Conservation (phyloP, 2,113 vertebrate species). For the Ctenomys sociabilis region DNA sequence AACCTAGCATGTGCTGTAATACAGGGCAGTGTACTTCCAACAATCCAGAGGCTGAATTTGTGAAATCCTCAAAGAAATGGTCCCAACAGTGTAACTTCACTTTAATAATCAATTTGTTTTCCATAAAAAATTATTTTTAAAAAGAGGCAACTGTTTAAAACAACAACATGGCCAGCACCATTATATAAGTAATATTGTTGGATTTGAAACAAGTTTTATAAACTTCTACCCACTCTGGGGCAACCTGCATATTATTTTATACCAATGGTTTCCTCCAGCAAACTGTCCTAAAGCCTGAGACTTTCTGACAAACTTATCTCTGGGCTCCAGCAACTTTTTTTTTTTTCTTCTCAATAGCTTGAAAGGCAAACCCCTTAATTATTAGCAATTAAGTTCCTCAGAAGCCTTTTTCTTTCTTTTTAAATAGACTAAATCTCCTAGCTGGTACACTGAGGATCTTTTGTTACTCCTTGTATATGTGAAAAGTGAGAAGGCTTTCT, state of each 20-base stretch:
- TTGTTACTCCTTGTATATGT: conserved; percentile 89
- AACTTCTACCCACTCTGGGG: conserved; percentile 79
- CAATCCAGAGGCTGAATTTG: conserved; percentile 68
- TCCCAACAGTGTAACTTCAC: conserved; percentile 86
- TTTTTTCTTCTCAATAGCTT: conserved; percentile 88
- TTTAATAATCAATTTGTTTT: conserved; percentile 83
- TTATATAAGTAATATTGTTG: conserved; percentile 93
- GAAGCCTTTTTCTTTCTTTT: conserved; percentile 81
- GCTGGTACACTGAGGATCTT: conserved; percentile 84
- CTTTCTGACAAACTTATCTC: conserved; percentile 89
- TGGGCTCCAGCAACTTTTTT: conserved; percentile 88
- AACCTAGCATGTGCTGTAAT: conserved; percentile 81
- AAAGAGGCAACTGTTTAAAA: conserved; percentile 89
- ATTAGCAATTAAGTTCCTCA: conserved; percentile 88
- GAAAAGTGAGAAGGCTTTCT: conserved; percentile 87
- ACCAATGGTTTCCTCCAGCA: conserved; percentile 81
- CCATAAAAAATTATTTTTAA: conserved; percentile 81
- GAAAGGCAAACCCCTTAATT: conserved; percentile 87
- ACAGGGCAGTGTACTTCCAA: conserved; percentile 70
- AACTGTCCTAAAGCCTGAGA: conserved; percentile 85
- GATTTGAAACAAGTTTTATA: conserved; percentile 88
- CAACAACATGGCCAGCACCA: conserved; percentile 94
- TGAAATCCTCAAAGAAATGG: conserved; percentile 86
- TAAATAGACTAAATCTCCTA: conserved; percentile 87
- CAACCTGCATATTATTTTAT: conserved; percentile 86